phyloP scores from a whole-genome alignment of 2,888 invertebrate species.

The Sceliomorpha sp. region DNA sequence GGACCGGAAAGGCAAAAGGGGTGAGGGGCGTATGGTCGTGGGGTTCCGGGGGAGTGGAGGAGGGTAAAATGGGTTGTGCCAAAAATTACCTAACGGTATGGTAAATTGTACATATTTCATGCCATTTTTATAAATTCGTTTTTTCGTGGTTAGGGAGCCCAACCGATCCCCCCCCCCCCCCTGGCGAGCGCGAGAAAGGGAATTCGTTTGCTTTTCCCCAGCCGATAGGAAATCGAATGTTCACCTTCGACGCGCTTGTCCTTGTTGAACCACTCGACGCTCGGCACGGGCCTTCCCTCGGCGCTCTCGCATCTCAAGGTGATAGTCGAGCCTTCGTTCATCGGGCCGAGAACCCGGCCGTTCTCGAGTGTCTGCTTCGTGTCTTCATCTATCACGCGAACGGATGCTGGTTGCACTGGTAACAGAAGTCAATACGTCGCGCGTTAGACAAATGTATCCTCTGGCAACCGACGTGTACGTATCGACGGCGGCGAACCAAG shows the following conservation, averaged over 20 bases:
- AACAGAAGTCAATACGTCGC: constrained; percentile 72
- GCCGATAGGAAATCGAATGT: constrained; percentile 49
- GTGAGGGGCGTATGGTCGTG: too few species aligned
- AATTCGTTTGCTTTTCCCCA: background rate
- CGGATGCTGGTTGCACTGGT: constrained; percentile 90
- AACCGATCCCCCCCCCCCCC: too few species aligned
- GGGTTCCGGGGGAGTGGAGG: too few species aligned
- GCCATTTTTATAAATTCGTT: too few species aligned
- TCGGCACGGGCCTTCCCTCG: constrained; percentile 92
- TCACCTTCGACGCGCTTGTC: constrained; percentile 72
- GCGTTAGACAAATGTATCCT: background rate
- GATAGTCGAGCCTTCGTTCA: constrained; percentile 86
- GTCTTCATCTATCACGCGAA: constrained; percentile 86
- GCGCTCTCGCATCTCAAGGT: constrained; percentile 88
- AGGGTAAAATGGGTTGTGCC: too few species aligned
- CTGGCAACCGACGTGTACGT: too few species aligned
- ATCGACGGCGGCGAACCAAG: too few species aligned
- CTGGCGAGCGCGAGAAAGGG: too few species aligned
- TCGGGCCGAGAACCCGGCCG: constrained; percentile 85
- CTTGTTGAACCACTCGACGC: constrained; percentile 92
- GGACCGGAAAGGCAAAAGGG: too few species aligned
- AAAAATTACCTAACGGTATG: too few species aligned
- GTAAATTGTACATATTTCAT: too few species aligned
- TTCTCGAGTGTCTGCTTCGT: constrained; percentile 83
- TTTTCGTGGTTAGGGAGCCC: too few species aligned